phyloP scores from a whole-genome alignment of 53 echinoderm and acorn worm genomes.

The Mesocentrotus franciscanus region DNA sequence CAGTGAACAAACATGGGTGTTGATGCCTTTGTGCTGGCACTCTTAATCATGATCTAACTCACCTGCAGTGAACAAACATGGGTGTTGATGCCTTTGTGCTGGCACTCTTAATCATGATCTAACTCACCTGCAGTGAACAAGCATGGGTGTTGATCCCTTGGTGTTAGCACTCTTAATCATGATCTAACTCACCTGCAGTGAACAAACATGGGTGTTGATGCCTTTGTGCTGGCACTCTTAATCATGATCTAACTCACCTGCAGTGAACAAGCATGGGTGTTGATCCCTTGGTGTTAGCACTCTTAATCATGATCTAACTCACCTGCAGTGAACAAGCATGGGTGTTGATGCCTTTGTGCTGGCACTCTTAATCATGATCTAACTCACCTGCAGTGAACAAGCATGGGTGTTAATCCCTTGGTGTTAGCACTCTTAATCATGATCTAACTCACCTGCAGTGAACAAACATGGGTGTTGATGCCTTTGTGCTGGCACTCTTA shows the following conservation, averaged over 20 bases:
- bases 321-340: slow-evolving; percentile 90
- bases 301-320: background rate
- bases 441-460: slow-evolving; percentile 84
- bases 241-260: slow-evolving; percentile 73
- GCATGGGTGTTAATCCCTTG: slow-evolving; percentile 62
- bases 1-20: slow-evolving; percentile 83
- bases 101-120: background rate
- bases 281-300: slow-evolving; percentile 26
- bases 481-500: slow-evolving; percentile 22
- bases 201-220: slow-evolving; percentile 70
- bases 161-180: slow-evolving; percentile 37
- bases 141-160: slow-evolving; percentile 62
- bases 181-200: slow-evolving; percentile 84
- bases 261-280: slow-evolving; percentile 83
- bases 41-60: background rate
- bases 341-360: slow-evolving; percentile 61
- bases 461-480: slow-evolving; percentile 70
- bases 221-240: slow-evolving; percentile 22
- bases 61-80: slow-evolving; percentile 90
- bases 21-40: slow-evolving; percentile 16
- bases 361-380: background rate
- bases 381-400: slow-evolving; percentile 90
- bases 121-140: slow-evolving; percentile 90
- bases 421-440: slow-evolving; percentile 37
- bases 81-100: slow-evolving; percentile 61